A percentile compares a stretch with the other conserved stretches of the same genome.
These are phyloP conservation scores for Rhabdornis inornatus DNA, from an alignment of 2,113 vertebrate species.

Conservation along the genomic window DNA sequence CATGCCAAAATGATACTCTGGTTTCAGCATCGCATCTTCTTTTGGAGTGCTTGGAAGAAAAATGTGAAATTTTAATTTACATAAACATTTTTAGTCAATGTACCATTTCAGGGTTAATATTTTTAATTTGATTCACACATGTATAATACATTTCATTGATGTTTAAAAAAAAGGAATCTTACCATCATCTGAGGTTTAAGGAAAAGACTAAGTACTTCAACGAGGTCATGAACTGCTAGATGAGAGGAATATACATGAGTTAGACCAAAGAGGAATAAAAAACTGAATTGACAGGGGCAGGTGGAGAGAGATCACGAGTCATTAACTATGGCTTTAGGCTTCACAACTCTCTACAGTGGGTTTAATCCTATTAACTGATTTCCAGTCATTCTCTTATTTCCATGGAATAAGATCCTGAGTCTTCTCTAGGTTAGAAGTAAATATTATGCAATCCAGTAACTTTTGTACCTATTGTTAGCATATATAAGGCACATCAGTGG, in stretches of 20 bases:
- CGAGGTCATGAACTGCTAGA: neutral
- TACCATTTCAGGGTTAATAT: neutral
- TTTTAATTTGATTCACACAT: neutral
- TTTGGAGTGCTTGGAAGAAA: neutral
- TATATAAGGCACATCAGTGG: neutral
- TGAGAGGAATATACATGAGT: neutral
- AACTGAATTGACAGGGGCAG: fast-evolving
- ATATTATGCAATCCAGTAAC: neutral
- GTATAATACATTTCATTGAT: neutral
- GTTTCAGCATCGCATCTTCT: neutral
- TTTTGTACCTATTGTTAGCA: neutral
- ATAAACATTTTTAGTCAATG: neutral
- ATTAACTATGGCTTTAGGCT: neutral
- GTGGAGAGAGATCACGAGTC: neutral
- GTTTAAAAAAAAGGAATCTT: neutral
- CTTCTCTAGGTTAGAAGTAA: neutral
- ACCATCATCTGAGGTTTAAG: neutral
- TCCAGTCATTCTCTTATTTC: neutral
- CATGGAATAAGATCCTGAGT: neutral
- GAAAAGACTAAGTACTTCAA: neutral
- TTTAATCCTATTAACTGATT: conserved; percentile 18
- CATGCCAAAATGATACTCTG: neutral
- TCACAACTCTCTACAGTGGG: neutral
- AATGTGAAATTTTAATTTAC: neutral
- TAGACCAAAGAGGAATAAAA: neutral